Evolutionary conservation across 2,888 invertebrate species (phyloP), one percentile per base, ranked within the genome.

Genomic region (Nebria brevicollis): DNA sequence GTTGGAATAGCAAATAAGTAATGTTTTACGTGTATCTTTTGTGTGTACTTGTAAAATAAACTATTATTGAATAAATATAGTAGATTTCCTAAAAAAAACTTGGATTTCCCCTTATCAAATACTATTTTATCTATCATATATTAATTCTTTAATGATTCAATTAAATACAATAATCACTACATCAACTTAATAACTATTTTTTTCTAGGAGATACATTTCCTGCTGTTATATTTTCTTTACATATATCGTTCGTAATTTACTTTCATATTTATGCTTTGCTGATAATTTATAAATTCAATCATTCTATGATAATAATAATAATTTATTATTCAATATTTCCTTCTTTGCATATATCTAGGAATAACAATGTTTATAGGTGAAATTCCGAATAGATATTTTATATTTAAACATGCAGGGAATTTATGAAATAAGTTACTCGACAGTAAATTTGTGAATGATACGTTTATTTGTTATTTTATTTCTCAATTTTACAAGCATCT

Each of bases 401-500:
- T 34, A 34, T 34, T 5, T 34, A 34, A 34, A 34, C 34, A 34
- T 34, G 34, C 34, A 20, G 34, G 5, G 5, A 2, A 34, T 1
- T 34, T 34, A 34, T 34, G 5, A 5, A 34, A 34, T 34, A 34
- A 34, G 5, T 34, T 1, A 70, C 4, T 34, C 5, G 5, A 34
- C 1, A 34, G 34, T 34, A 54, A 54, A 3, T 54, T 54, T 54
- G 8, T 54, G 8, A 6, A 13, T 54, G 4, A 54, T 54, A 66
- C 66, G 13, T 66, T 66, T n/a, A 20, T 20, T 20, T 20, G 20
- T 20, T 20, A 20, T 20, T 66, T 15, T n/a, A 66, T 66, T 66
- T 66, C 15, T 66, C 34, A 68, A 74, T 68, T 15, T 66, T 43
- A 75, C 80, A 80, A 15, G 75, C 75, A 25, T 75, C 76, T 10